Conservation (phyloP, 2,888 invertebrate genomes). For the Neoitamus cyanurus region DNA sequence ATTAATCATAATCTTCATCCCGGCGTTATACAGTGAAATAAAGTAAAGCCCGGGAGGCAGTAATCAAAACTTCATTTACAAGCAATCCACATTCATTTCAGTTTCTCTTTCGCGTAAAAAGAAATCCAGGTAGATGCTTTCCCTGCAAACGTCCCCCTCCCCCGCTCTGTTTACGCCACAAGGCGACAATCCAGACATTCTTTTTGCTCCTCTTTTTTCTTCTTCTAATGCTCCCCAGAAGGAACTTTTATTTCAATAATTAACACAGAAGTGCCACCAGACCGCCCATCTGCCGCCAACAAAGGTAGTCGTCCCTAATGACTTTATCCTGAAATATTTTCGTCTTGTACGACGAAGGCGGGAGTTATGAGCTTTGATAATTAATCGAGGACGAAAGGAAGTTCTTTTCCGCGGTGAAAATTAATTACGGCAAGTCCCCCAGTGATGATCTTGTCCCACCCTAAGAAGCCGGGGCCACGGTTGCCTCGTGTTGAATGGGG, state of each 20-base stretch:
- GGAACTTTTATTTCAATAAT: conserved; percentile 28
- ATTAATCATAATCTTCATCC: conserved; percentile 4
- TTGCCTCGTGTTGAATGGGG: background rate
- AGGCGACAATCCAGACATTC: background rate
- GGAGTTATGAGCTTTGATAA: conserved; percentile 40
- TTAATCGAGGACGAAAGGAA: conserved; percentile 34
- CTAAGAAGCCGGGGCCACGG: background rate
- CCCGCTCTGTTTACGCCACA: background rate
- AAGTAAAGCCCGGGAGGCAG: background rate
- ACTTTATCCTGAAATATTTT: conserved; percentile 10
- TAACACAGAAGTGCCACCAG: conserved; percentile 24
- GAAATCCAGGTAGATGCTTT: background rate
- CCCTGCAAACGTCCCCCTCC: background rate
- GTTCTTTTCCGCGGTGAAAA: conserved; percentile 14
- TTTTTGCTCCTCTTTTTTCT: background rate
- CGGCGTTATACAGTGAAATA: background rate
- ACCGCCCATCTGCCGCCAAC: background rate
- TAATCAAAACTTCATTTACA: conserved; percentile 8
- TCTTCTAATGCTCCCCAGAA: background rate
- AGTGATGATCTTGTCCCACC: conserved; percentile 21
- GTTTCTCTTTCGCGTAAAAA: background rate
- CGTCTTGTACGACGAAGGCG: background rate
- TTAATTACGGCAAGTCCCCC: conserved; percentile 28
- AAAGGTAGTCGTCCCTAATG: conserved; percentile 3
- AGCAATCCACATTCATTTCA: background rate